A percentile compares a stretch with the other conserved stretches of the same genome.
Conservation (phyloP, 53 echinoderm and acorn worm genomes). For the Henricia sp. region DNA sequence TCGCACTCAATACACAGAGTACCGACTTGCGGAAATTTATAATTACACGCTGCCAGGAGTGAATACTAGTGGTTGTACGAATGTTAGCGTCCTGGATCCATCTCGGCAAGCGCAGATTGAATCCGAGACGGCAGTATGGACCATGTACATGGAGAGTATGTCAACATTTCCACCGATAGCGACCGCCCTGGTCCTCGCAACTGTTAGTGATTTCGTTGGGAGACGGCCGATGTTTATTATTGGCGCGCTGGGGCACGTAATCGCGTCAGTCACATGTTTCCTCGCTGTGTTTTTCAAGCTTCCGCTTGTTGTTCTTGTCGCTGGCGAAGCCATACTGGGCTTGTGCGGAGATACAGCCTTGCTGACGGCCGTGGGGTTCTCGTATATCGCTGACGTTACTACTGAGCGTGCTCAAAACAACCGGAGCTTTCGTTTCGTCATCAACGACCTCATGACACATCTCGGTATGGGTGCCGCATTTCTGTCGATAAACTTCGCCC, state of each 20-base stretch:
- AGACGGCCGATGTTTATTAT: constrained; percentile 58
- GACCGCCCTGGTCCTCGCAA: constrained; percentile 24
- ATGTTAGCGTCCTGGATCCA: constrained; percentile 24
- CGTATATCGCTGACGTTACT: constrained; percentile 65
- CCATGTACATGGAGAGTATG: constrained; percentile 48
- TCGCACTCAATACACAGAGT: constrained; percentile 40
- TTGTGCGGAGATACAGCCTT: constrained; percentile 50
- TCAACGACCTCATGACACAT: constrained; percentile 37
- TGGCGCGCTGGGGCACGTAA: constrained; percentile 44
- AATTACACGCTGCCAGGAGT: constrained; percentile 33
- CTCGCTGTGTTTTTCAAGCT: constrained; percentile 1
- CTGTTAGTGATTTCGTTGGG: constrained; percentile 59
- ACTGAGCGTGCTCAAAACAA: not conserved
- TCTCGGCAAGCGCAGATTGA: constrained; percentile 50
- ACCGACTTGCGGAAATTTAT: constrained; percentile 10
- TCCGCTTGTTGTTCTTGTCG: constrained; percentile 29
- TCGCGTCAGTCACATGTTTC: constrained; percentile 43
- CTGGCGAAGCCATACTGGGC: constrained; percentile 37
- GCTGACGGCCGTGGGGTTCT: constrained; percentile 13
- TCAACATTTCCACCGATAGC: constrained; percentile 52
- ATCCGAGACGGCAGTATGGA: constrained; percentile 46
- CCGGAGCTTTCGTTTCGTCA: constrained; percentile 46
- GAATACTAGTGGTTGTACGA: constrained; percentile 15
- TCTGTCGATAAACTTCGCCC: constrained; percentile 21
- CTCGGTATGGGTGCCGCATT: constrained; percentile 52